phyloP scores from a whole-genome alignment of 2,888 invertebrate genomes.

The Ochlodes sylvanus region DNA sequence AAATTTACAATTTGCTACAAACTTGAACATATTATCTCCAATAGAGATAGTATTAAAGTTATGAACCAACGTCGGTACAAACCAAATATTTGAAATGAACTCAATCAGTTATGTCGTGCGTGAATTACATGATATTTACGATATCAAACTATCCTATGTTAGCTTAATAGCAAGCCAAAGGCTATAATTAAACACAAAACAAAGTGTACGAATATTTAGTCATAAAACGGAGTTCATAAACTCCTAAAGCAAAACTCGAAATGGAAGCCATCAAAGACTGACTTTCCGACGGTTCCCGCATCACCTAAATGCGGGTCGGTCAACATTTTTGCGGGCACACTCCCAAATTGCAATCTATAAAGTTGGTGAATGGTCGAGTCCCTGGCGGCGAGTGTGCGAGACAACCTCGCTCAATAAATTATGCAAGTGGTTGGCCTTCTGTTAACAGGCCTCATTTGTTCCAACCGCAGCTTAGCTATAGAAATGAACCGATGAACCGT shows the following conservation, averaged over 20 bases:
- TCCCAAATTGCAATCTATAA: constrained; percentile 42
- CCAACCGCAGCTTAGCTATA: constrained; percentile 46
- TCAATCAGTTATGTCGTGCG: too few species aligned
- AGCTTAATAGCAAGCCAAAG: too few species aligned
- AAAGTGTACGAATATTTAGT: neutral
- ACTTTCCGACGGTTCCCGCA: constrained; percentile 6
- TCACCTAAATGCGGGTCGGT: constrained; percentile 27
- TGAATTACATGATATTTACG: too few species aligned
- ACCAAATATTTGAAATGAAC: too few species aligned
- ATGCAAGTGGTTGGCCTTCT: constrained; percentile 65
- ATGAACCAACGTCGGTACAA: too few species aligned
- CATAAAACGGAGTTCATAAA: neutral
- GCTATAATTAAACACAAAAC: too few species aligned
- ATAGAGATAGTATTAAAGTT: too few species aligned
- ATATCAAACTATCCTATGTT: too few species aligned
- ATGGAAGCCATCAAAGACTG: neutral
- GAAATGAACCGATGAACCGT: constrained; percentile 48
- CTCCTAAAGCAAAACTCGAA: neutral
- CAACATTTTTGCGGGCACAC: constrained; percentile 42
- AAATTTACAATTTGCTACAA: too few species aligned
- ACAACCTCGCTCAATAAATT: constrained; percentile 60
- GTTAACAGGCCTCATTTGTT: constrained; percentile 73
- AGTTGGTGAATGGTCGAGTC: constrained; percentile 41
- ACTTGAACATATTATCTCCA: too few species aligned
- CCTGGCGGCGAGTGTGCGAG: constrained; percentile 40